Conservation (phyloP, 1,140 invertebrate species). For the Mylabris phalerata region DNA sequence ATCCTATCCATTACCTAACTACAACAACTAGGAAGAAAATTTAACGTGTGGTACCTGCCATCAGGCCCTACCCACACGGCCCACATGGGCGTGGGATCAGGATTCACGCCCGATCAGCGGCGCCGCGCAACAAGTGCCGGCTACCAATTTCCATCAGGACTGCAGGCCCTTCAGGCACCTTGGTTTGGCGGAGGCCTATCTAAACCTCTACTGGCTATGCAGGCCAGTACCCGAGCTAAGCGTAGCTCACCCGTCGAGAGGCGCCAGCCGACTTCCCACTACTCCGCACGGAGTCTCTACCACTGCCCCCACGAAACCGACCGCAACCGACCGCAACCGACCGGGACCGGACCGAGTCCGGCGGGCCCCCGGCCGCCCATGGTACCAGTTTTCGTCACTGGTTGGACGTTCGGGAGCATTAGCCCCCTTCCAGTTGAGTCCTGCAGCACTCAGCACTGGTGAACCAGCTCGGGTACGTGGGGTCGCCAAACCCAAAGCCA, state of each 20-base stretch:
- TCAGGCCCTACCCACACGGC: slow-evolving; percentile 14
- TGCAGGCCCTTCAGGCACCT: neutral
- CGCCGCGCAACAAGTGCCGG: too few species aligned
- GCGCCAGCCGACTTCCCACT: neutral
- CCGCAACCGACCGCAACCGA: too few species aligned
- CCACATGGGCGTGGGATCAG: neutral
- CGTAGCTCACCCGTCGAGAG: neutral
- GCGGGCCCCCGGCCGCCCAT: too few species aligned
- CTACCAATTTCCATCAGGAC: too few species aligned
- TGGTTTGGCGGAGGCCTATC: neutral
- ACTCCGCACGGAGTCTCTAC: too few species aligned
- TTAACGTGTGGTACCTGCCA: slow-evolving; percentile 29
- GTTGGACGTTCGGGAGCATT: too few species aligned
- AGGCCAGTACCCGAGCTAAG: neutral
- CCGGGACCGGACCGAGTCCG: too few species aligned
- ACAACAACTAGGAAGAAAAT: slow-evolving; percentile 19
- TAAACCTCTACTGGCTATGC: neutral
- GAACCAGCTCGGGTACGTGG: too few species aligned
- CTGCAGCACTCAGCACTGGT: neutral
- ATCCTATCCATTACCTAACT: slow-evolving; percentile 4
- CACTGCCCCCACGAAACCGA: too few species aligned
- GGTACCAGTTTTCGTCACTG: too few species aligned
- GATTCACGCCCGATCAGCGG: neutral
- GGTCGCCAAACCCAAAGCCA: too few species aligned
- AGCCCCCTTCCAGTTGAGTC: neutral